Percentiles rank a stretch among this genome's conserved stretches.
phyloP scores from a whole-genome alignment of 2,888 invertebrate genomes.

The Phytoseiulus persimilis region DNA sequence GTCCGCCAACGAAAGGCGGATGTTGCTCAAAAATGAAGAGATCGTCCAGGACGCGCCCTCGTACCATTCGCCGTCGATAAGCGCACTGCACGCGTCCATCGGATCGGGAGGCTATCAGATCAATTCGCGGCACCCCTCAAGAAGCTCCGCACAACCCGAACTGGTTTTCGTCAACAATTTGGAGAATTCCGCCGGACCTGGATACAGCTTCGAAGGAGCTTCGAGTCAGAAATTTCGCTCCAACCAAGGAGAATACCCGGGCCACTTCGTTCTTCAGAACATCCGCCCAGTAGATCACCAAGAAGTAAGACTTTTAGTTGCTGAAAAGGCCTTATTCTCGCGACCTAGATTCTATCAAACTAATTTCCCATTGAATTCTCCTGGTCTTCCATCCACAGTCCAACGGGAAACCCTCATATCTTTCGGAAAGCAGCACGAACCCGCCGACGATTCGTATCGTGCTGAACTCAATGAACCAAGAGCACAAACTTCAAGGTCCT shows the following conservation, averaged over 20 bases:
- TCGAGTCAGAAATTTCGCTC: background rate
- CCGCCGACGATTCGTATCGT: slow-evolving; percentile 28
- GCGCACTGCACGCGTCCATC: slow-evolving; percentile 13
- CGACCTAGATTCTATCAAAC: no score
- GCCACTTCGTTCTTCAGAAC: slow-evolving; percentile 24
- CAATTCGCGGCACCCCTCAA: background rate
- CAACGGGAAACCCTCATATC: background rate
- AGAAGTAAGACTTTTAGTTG: background rate
- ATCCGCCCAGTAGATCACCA: background rate
- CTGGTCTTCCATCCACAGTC: background rate
- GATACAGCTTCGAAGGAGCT: background rate
- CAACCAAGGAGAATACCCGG: background rate
- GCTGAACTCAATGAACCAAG: slow-evolving; percentile 29
- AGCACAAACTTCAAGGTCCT: background rate
- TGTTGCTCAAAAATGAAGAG: slow-evolving; percentile 27
- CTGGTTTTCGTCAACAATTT: slow-evolving; percentile 16
- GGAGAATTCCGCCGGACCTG: background rate
- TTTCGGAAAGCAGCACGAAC: slow-evolving; percentile 22
- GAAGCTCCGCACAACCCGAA: background rate
- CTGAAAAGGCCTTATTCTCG: no score
- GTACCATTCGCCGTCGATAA: slow-evolving; percentile 26
- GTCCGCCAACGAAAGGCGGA: background rate
- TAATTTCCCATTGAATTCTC: no score
- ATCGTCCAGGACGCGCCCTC: slow-evolving; percentile 23
- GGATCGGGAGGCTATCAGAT: slow-evolving; percentile 20